These are phyloP conservation scores for Lepus europaeus DNA, from an alignment of 2,113 vertebrate species.

Conservation along the genomic window DNA sequence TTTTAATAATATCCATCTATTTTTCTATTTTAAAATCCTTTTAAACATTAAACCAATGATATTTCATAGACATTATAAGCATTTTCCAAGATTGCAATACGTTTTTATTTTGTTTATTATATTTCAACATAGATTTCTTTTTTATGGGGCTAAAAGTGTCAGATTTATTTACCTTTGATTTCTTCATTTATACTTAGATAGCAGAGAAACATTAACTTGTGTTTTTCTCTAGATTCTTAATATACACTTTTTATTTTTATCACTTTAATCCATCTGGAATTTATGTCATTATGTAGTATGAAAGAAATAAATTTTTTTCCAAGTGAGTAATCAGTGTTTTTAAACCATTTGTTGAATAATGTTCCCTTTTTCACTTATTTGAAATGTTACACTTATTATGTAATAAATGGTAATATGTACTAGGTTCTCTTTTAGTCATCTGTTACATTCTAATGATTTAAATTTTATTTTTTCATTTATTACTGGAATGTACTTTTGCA, in stretches of 20 bases:
- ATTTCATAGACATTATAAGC: neutral
- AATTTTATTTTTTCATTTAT: neutral
- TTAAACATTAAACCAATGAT: constrained; percentile 28
- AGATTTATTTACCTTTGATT: neutral
- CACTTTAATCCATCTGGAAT: constrained; percentile 43
- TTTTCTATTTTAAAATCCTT: neutral
- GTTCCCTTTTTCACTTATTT: constrained; percentile 53
- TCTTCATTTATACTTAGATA: constrained; percentile 41
- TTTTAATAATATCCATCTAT: neutral
- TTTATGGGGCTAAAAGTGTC: neutral
- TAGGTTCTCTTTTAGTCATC: constrained; percentile 47
- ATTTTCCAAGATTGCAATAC: neutral
- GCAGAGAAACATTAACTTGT: constrained; percentile 35
- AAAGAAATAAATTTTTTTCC: constrained; percentile 31
- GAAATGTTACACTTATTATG: constrained; percentile 58
- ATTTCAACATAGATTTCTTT: constrained; percentile 43
- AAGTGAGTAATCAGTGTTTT: constrained; percentile 62
- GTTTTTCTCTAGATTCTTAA: constrained; percentile 41
- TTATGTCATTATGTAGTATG: constrained; percentile 23
- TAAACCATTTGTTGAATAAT: constrained; percentile 64
- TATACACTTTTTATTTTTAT: constrained; percentile 50
- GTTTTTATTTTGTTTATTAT: constrained; percentile 30
- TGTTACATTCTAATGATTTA: constrained; percentile 52
- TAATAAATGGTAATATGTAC: constrained; percentile 65
- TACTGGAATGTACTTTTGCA: neutral